Conservation (phyloP, 2,888 invertebrate species). For the Hydriomena furcata region DNA sequence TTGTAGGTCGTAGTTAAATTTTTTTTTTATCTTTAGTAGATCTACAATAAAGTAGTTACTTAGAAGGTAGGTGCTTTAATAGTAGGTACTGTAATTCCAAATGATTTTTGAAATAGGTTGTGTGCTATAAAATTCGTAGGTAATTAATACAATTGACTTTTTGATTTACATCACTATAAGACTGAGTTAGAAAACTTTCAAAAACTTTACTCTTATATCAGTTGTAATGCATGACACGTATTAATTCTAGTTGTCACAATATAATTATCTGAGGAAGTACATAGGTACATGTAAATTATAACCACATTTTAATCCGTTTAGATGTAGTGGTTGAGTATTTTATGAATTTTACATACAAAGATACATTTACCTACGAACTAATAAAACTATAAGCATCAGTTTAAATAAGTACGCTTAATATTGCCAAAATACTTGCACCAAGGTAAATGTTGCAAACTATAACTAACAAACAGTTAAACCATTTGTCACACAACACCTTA, state of each 20-base stretch:
- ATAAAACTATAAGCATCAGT: constrained; percentile 44
- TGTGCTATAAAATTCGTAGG: neutral
- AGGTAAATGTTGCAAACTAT: neutral
- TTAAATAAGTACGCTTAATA: constrained; percentile 57
- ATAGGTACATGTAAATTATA: too few species aligned
- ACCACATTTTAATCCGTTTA: too few species aligned
- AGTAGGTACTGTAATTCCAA: neutral
- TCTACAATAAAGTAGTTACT: too few species aligned
- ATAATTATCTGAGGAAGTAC: too few species aligned
- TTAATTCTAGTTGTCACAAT: neutral
- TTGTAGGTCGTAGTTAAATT: too few species aligned
- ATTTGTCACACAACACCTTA: neutral
- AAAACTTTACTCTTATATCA: too few species aligned
- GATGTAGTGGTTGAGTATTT: constrained; percentile 36
- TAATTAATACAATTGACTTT: constrained; percentile 10
- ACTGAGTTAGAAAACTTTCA: neutral
- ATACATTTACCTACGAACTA: constrained; percentile 41
- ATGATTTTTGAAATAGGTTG: neutral
- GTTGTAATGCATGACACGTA: neutral
- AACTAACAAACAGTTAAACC: constrained; percentile 9
- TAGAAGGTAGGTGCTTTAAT: too few species aligned
- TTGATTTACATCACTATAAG: neutral
- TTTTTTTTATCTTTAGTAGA: too few species aligned
- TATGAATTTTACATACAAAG: constrained; percentile 21
- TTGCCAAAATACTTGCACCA: constrained; percentile 41